phyloP scores from a whole-genome alignment of 2,888 invertebrate species.

The Vanessa cardui region DNA sequence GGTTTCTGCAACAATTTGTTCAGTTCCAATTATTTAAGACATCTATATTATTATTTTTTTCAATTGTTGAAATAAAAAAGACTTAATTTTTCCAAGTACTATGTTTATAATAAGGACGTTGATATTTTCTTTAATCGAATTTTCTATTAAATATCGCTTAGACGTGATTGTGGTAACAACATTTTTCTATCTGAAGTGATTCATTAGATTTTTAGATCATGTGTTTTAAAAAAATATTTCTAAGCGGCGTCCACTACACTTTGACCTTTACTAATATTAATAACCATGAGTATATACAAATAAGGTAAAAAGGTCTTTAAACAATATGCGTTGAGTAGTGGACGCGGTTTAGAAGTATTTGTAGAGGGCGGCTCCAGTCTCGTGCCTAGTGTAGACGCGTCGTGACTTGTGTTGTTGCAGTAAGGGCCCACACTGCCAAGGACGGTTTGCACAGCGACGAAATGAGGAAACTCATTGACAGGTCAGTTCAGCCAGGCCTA shows the following conservation, averaged over 20 bases:
- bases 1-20: background rate
- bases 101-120: slow-evolving; percentile 41
- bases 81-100: slow-evolving; percentile 55
- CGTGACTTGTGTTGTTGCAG: slow-evolving; percentile 84
- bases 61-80: too few species aligned
- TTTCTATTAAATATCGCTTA: slow-evolving; percentile 60
- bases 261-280: background rate
- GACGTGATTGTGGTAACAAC: slow-evolving; percentile 78
- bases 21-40: background rate
- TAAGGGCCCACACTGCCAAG: slow-evolving; percentile 89
- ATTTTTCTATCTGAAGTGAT: slow-evolving; percentile 63
- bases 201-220: slow-evolving; percentile 74
- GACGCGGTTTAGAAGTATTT: slow-evolving; percentile 54
- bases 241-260: slow-evolving; percentile 53
- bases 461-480: slow-evolving; percentile 98
- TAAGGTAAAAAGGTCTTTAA: background rate
- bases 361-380: slow-evolving; percentile 68
- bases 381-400: slow-evolving; percentile 77
- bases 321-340: slow-evolving; percentile 35
- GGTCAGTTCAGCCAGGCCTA: slow-evolving; percentile 86
- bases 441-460: slow-evolving; percentile 97
- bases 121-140: slow-evolving; percentile 50
- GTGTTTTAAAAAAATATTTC: slow-evolving; percentile 53
- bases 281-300: background rate
- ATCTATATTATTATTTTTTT: too few species aligned